phyloP scores from a whole-genome alignment of 2,113 vertebrate species.

The Oplegnathus fasciatus region DNA sequence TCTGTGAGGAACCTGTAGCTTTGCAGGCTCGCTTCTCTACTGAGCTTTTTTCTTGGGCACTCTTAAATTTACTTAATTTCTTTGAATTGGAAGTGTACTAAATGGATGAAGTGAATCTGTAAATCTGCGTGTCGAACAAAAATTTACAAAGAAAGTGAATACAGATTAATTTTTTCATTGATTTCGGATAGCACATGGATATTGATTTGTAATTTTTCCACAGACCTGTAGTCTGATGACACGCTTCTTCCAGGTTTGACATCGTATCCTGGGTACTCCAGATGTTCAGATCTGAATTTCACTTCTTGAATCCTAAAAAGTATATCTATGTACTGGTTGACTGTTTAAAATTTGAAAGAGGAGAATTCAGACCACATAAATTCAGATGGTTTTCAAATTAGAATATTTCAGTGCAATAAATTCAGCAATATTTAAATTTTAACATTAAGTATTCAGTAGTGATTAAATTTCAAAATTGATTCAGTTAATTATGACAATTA shows the following conservation, averaged over 20 bases:
- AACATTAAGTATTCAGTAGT: no score
- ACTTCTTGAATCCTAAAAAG: not conserved
- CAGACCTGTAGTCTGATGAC: not conserved
- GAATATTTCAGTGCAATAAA: not conserved
- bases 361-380: not conserved
- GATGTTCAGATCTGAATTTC: not conserved
- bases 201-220: not conserved
- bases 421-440: not conserved
- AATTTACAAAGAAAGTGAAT: not conserved
- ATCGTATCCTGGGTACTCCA: not conserved
- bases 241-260: no score
- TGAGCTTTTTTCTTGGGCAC: not conserved
- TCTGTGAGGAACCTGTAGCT: slow-evolving; percentile 5
- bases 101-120: not conserved
- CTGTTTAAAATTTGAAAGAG: not conserved
- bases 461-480: no score
- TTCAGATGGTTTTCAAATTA: not conserved
- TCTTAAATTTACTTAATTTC: not conserved
- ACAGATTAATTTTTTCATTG: no score
- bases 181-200: not conserved
- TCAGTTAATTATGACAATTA: not conserved
- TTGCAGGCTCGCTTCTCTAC: not conserved
- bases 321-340: no score
- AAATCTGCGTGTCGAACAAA: not conserved
- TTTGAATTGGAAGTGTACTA: not conserved